These are phyloP conservation scores for Drosophila lacicola DNA, from an alignment of 2,888 invertebrate genomes.

Conservation along the genomic window DNA sequence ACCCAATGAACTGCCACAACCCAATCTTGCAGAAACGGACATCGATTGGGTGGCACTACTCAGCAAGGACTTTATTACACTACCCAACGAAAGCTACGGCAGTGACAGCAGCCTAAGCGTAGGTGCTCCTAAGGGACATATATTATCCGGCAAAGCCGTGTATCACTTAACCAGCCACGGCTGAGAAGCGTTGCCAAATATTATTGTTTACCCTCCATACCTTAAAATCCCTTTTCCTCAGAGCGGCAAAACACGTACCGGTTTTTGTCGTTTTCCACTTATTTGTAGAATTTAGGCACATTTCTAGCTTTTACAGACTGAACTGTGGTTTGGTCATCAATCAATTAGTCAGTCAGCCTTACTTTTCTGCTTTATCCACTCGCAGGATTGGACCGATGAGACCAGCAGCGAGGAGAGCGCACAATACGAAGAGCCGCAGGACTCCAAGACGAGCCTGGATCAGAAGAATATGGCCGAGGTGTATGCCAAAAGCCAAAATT, in stretches of 20 bases:
- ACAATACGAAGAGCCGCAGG: neutral
- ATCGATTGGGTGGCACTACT: conserved; percentile 59
- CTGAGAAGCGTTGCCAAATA: no score
- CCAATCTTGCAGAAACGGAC: conserved; percentile 12
- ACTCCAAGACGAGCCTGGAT: conserved; percentile 1
- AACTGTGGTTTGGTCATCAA: no score
- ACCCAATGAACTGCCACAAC: neutral
- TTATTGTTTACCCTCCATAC: no score
- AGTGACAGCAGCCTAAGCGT: conserved; percentile 81
- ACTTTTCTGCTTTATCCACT: neutral
- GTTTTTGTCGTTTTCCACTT: no score
- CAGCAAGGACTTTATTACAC: conserved; percentile 66
- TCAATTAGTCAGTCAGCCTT: no score
- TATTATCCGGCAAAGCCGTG: no score
- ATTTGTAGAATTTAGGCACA: no score
- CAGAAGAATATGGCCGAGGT: conserved; percentile 5
- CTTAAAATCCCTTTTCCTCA: no score
- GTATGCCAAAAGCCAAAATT: conserved; percentile 11
- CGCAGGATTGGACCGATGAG: conserved; percentile 83
- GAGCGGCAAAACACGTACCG: no score
- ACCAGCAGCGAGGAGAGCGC: conserved; percentile 3
- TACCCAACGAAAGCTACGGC: conserved; percentile 11
- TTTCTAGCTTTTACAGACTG: neutral
- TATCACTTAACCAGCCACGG: neutral
- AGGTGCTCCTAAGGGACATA: conserved; percentile 28